Conservation (phyloP, 2,888 invertebrate genomes). For the Pseudococcus longispinus region DNA sequence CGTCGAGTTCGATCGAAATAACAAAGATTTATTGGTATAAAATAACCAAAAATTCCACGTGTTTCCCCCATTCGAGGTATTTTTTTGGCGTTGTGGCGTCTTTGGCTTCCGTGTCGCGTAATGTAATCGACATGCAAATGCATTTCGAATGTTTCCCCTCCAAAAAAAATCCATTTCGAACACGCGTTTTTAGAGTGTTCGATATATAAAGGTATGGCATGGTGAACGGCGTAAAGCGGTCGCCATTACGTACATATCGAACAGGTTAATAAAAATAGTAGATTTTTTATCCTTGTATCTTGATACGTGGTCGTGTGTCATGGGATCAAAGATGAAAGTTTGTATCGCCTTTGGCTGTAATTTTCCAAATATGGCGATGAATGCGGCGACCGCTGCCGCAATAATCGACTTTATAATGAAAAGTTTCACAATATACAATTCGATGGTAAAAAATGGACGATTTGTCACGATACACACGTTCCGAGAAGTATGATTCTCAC, state of each 20-base stretch:
- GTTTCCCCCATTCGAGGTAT: not conserved
- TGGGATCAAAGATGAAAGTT: constrained; percentile 25
- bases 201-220: not conserved
- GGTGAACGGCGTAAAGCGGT: not conserved
- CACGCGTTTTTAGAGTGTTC: not conserved
- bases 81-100: not conserved
- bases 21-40: not conserved
- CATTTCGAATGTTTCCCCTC: not conserved
- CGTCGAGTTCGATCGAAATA: not conserved
- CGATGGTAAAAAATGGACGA: not conserved
- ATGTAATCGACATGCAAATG: not conserved
- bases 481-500: not conserved
- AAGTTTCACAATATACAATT: not conserved
- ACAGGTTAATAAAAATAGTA: constrained; percentile 1
- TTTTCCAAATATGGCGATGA: not conserved
- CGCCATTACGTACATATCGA: not conserved
- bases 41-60: constrained; percentile 5
- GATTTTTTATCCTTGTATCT: not conserved
- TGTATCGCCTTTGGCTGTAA: not conserved
- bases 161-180: not conserved
- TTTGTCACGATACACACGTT: not conserved
- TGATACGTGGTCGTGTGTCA: not conserved
- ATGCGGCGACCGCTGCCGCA: not conserved
- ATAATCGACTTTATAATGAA: not conserved
- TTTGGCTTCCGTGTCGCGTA: not conserved